Conservation (phyloP, 1,140 invertebrate species). For the Bombus cullumanus region DNA sequence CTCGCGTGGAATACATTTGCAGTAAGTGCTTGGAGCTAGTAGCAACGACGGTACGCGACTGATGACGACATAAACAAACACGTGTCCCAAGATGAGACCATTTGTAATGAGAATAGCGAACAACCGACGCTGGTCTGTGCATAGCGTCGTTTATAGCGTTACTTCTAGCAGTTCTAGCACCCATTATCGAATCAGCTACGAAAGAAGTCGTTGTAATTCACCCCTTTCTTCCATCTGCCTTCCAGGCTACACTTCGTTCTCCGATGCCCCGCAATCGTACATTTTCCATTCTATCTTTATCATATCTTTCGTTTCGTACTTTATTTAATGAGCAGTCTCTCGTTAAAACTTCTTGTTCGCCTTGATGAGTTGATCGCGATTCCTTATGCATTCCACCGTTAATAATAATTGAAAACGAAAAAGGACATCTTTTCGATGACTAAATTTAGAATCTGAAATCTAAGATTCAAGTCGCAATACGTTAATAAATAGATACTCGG, state of each 20-base stretch:
- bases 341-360: background rate
- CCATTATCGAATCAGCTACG: slow-evolving; percentile 47
- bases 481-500: too few species aligned
- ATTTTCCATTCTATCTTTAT: background rate
- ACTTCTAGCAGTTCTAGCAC: slow-evolving; percentile 39
- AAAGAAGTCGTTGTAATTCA: slow-evolving; percentile 34
- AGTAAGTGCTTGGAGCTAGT: slow-evolving; percentile 55
- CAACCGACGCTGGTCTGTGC: slow-evolving; percentile 16
- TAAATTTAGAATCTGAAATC: background rate
- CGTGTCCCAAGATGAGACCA: slow-evolving; percentile 64
- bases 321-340: background rate
- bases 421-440: too few species aligned
- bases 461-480: too few species aligned
- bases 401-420: background rate
- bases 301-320: background rate
- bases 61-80: slow-evolving; percentile 67
- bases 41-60: slow-evolving; percentile 52
- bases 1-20: slow-evolving; percentile 47
- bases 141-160: slow-evolving; percentile 52
- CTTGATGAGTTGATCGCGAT: background rate
- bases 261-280: background rate
- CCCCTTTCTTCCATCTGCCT: background rate
- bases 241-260: background rate
- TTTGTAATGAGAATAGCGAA: slow-evolving; percentile 66
- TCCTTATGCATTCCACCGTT: background rate